These are phyloP conservation scores for Laothoe populi DNA, from an alignment of 2,888 invertebrate genomes.

Conservation along the genomic window DNA sequence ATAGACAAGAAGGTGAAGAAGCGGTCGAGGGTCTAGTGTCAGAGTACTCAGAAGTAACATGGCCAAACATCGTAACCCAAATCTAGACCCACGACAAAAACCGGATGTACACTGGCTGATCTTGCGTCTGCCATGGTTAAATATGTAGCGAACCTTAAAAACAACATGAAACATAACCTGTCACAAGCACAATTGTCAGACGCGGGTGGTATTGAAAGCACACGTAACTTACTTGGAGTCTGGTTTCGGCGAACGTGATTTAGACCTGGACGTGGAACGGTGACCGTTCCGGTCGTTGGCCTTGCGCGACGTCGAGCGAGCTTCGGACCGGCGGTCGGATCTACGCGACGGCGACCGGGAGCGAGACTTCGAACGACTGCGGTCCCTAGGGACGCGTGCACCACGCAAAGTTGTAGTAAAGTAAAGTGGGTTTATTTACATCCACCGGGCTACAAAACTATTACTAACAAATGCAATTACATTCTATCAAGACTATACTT, in stretches of 20 bases:
- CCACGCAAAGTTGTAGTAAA: conserved; percentile 32
- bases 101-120: too few species aligned
- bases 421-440: conserved; percentile 42
- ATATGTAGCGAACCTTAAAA: not conserved
- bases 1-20: too few species aligned
- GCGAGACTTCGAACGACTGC: conserved; percentile 70
- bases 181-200: conserved; percentile 57
- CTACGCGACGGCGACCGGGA: conserved; percentile 62
- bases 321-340: conserved; percentile 56
- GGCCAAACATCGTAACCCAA: too few species aligned
- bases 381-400: conserved; percentile 60
- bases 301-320: conserved; percentile 50
- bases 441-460: conserved; percentile 31
- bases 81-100: too few species aligned
- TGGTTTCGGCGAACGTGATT: conserved; percentile 80
- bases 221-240: conserved; percentile 69
- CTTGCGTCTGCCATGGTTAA: too few species aligned
- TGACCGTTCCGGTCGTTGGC: conserved; percentile 58
- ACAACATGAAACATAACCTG: conserved; percentile 50
- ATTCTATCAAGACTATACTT: too few species aligned
- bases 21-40: too few species aligned
- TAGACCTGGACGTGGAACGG: conserved; percentile 62
- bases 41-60: too few species aligned
- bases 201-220: conserved; percentile 57
- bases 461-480: conserved; percentile 22